phyloP scores from a whole-genome alignment of 2,797 vertebrate species.

The Acanthurus lineatus region DNA sequence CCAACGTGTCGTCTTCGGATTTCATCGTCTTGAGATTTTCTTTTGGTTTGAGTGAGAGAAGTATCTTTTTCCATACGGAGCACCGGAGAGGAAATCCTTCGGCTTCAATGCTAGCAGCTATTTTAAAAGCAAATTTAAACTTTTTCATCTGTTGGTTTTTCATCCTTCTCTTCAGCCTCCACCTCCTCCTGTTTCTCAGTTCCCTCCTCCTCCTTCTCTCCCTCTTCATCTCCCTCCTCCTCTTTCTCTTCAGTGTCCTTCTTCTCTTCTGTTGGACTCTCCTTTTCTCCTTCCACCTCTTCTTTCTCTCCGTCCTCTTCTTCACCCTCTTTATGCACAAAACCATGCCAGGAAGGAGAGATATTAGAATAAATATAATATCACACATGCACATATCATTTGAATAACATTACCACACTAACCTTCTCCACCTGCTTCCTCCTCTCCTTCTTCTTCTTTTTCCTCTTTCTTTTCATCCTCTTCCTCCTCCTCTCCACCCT shows the following conservation, averaged over 20 bases:
- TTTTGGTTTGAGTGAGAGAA: slow-evolving; percentile 40
- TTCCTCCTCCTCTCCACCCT: slow-evolving; percentile 22
- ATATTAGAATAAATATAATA: slow-evolving; percentile 3
- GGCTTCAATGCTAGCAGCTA: slow-evolving; percentile 30
- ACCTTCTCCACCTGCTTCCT: slow-evolving; percentile 71
- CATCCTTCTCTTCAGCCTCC: slow-evolving; percentile 51
- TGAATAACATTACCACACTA: slow-evolving; percentile 22
- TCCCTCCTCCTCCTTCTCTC: slow-evolving; percentile 45
- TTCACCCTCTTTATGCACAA: slow-evolving; percentile 52
- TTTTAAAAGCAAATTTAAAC: slow-evolving; percentile 57
- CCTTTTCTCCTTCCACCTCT: slow-evolving; percentile 51
- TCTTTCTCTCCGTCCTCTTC: slow-evolving; percentile 55
- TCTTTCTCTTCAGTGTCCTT: slow-evolving; percentile 44
- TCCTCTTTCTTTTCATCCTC: slow-evolving; percentile 37
- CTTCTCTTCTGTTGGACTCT: slow-evolving; percentile 47
- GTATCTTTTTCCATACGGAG: slow-evolving; percentile 33
- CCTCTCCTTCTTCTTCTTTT: slow-evolving; percentile 42
- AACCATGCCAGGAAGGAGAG: slow-evolving; percentile 12
- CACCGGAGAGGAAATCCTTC: slow-evolving; percentile 31
- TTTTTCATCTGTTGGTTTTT: slow-evolving; percentile 57
- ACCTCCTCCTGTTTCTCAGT: slow-evolving; percentile 48
- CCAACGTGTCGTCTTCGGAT: slow-evolving; percentile 15
- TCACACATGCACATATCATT: background rate
- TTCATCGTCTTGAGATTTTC: slow-evolving; percentile 32
- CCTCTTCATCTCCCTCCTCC: slow-evolving; percentile 33